A percentile compares a stretch with the other conserved stretches of the same genome.
Evolutionary conservation across 2,113 vertebrate genomes (phyloP).

Genomic region (Zonotrichia leucophrys): DNA sequence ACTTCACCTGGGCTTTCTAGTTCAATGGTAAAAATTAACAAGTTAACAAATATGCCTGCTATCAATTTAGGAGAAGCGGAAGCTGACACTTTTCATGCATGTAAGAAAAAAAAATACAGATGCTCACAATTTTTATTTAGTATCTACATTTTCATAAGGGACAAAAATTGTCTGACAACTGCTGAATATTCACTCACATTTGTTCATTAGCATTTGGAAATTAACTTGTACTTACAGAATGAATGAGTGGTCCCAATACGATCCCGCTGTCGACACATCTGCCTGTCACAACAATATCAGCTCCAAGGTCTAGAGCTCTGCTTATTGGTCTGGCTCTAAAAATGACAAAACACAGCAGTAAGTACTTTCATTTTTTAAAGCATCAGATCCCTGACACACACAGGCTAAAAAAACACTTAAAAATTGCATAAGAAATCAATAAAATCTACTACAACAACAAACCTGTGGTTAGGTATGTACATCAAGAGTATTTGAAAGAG

Average conservation of each 20-base stretch:
- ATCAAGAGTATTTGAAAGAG: background rate
- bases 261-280: slow-evolving; percentile 86
- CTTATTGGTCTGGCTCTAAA: slow-evolving; percentile 81
- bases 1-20: background rate
- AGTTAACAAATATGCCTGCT: background rate
- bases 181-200: background rate
- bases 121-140: background rate
- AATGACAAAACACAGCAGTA: background rate
- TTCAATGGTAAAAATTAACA: background rate
- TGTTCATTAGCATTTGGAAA: background rate
- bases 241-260: slow-evolving; percentile 86
- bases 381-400: background rate
- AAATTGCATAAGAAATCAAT: background rate
- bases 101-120: background rate
- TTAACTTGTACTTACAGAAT: slow-evolving; percentile 73
- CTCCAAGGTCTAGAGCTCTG: slow-evolving; percentile 84
- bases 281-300: slow-evolving; percentile 84
- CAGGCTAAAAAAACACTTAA: background rate
- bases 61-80: background rate
- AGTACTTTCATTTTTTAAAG: background rate
- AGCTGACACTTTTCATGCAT: background rate
- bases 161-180: background rate
- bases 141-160: background rate
- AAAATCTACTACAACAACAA: background rate
- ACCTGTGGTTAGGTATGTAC: background rate